Base-by-base conservation (phyloP, 2,888 invertebrate species). In the Lumbricus terrestris region DNA sequence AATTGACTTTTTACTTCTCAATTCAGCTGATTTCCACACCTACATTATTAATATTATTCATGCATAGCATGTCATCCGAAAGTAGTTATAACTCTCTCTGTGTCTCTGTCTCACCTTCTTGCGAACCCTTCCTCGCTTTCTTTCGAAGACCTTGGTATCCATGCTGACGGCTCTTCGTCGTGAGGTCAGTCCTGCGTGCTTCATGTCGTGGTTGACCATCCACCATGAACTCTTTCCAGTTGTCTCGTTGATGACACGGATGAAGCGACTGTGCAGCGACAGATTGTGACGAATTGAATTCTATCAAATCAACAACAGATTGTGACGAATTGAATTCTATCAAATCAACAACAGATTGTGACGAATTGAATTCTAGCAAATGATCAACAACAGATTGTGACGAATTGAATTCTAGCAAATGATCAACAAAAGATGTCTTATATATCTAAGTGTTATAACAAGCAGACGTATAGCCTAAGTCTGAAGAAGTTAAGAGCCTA, bases 141-240 rank as follows among this genome's bases (percentile, higher is more conserved):
- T 69, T n/a, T 69, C 69, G 69, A 69, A 69, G 8, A 69, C 69
- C 69, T 69, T 69, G 2, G 69, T 69, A 11, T 69, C 69, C 69
- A 69, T 69, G n/a, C 69, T 69, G 69, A 69, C 69, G 29, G 69
- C 69, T n/a, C 69, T 69, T 29, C 69, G 69, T 29, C 69, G 69
- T 1, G 69, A 69, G 29, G 69, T 69, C 8, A 69, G 69, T n/a
- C 69, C 69, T 69, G 69, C n/a, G n/a, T n/a, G 69, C n/a, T 69
- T 69, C 69, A 69, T 69, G n/a, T 69, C 69, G n/a, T 69, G 69
- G n/a, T 69, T 69, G 69, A 69, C 69, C 69, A 69, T 69, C 69
- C 69, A 69, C 69, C 69, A 69, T 13, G 69, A 69, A 69, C 69
- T 69, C 69, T 69, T 69, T 29, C 69, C 69, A 29, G 69, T 69